These are phyloP conservation scores for Oasisia sp. DNA, from an alignment of 2,888 invertebrate genomes.

Conservation along the genomic window DNA sequence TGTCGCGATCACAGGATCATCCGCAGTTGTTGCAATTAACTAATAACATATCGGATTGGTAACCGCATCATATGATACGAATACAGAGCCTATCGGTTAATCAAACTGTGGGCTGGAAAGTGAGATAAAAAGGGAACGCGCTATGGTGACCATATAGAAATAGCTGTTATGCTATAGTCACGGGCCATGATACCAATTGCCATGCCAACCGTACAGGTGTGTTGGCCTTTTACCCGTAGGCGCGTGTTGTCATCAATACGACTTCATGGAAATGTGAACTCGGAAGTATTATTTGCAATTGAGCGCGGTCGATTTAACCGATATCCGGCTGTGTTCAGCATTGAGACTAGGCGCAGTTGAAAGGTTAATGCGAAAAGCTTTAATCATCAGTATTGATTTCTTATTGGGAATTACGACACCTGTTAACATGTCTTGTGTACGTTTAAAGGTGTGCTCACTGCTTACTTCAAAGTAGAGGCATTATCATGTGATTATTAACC, in stretches of 20 bases:
- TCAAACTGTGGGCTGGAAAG: not conserved
- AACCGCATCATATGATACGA: too few relatives aligned
- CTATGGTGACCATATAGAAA: not conserved
- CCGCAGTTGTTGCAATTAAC: too few relatives aligned
- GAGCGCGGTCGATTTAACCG: not conserved
- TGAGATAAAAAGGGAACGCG: not conserved
- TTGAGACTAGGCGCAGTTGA: not conserved
- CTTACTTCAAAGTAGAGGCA: too few relatives aligned
- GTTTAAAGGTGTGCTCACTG: not conserved
- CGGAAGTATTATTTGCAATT: not conserved
- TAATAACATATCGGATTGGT: too few relatives aligned
- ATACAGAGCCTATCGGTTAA: too few relatives aligned
- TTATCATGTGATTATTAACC: too few relatives aligned
- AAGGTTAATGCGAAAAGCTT: not conserved
- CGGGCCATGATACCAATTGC: not conserved
- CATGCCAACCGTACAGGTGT: too few relatives aligned
- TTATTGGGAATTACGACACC: not conserved
- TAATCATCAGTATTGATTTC: not conserved
- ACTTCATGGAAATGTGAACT: not conserved
- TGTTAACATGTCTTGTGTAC: not conserved
- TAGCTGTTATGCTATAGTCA: not conserved
- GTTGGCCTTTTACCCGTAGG: not conserved
- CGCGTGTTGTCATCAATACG: not conserved
- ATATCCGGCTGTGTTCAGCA: not conserved
- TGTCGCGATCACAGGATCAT: too few relatives aligned